Conservation (phyloP, 1,140 invertebrate genomes). For the Babylonia areolata region DNA sequence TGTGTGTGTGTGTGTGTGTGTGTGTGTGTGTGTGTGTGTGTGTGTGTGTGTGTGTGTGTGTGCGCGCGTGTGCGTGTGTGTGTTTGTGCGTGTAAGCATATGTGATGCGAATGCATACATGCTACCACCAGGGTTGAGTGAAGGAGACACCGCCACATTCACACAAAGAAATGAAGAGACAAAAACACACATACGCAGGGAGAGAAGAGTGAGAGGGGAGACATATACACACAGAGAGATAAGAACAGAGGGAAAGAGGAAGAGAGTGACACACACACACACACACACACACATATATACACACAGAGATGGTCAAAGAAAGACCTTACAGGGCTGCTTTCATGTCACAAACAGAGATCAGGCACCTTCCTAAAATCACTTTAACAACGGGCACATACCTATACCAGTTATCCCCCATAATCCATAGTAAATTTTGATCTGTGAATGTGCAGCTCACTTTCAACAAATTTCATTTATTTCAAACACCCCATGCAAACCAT, state of each 20-base stretch:
- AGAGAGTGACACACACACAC: neutral
- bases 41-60: neutral
- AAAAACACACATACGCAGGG: neutral
- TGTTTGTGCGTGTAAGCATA: neutral
- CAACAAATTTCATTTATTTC: no score
- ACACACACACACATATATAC: neutral
- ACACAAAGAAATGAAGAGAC: neutral
- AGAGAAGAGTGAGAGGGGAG: neutral
- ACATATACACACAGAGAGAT: constrained; percentile 6
- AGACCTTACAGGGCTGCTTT: no score
- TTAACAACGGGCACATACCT: no score
- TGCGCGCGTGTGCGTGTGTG: neutral
- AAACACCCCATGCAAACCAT: no score
- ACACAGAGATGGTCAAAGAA: neutral
- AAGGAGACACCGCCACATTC: neutral
- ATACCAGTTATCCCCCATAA: no score
- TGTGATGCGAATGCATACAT: no score
- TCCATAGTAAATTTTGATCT: no score
- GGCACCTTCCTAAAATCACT: no score
- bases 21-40: neutral
- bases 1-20: neutral
- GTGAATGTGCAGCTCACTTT: no score
- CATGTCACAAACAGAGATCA: no score
- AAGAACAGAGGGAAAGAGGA: neutral
- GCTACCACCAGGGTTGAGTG: neutral